These are phyloP conservation scores for Polyploca ridens DNA, from an alignment of 2,888 invertebrate genomes.

Conservation along the genomic window DNA sequence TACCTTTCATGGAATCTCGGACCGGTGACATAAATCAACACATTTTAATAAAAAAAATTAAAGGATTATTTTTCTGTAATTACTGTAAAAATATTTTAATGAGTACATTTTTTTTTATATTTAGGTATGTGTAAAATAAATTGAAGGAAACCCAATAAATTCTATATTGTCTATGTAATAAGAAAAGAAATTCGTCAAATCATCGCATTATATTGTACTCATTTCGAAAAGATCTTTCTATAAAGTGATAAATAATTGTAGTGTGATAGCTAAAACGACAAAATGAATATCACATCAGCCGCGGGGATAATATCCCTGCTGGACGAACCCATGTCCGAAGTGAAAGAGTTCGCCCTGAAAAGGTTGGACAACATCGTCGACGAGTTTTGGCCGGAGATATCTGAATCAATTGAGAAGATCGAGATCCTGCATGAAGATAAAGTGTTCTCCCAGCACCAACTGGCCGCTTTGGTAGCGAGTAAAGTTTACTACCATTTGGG, in stretches of 20 bases:
- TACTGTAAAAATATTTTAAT: too few species aligned
- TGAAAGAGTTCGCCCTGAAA: slow-evolving; percentile 96
- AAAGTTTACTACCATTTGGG: slow-evolving; percentile 99
- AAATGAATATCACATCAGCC: slow-evolving; percentile 82
- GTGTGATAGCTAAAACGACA: slow-evolving; percentile 37
- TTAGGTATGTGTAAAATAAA: too few species aligned
- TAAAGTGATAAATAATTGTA: slow-evolving; percentile 22
- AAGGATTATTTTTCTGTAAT: too few species aligned
- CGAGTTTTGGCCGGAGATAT: slow-evolving; percentile 99
- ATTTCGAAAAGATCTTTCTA: slow-evolving; percentile 36
- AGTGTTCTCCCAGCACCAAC: slow-evolving; percentile 92
- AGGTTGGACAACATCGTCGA: slow-evolving; percentile 97
- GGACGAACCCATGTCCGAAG: slow-evolving; percentile 96
- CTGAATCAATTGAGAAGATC: slow-evolving; percentile 98
- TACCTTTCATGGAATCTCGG: too few species aligned
- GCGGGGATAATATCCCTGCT: slow-evolving; percentile 98
- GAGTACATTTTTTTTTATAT: too few species aligned
- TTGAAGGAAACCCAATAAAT: slow-evolving; percentile 10
- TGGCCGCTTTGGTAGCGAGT: slow-evolving; percentile 98
- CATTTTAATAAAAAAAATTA: too few species aligned
- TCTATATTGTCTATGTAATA: slow-evolving; percentile 41
- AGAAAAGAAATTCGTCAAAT: slow-evolving; percentile 74
- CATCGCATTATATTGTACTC: slow-evolving; percentile 58
- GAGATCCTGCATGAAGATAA: slow-evolving; percentile 98
- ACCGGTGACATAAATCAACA: too few species aligned